phyloP scores from a whole-genome alignment of 2,113 vertebrate species.

The Melanerpes formicivorus region DNA sequence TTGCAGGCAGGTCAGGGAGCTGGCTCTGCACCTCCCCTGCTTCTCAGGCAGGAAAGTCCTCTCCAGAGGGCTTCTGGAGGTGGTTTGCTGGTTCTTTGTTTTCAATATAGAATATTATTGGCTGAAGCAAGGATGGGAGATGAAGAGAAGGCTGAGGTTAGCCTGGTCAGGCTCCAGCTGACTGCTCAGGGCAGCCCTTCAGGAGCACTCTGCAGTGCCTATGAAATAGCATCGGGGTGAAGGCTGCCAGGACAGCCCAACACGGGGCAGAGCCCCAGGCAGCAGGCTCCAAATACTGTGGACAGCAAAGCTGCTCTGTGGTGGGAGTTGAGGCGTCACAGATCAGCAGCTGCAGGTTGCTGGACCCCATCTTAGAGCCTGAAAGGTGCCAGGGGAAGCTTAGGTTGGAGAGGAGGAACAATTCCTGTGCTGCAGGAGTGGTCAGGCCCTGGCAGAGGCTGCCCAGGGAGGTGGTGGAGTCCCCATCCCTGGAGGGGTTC shows the following conservation, averaged over 20 bases:
- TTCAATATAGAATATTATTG: neutral
- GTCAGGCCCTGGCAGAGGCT: too few relatives aligned
- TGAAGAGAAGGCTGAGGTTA: neutral
- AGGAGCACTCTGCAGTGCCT: neutral
- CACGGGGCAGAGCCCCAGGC: neutral
- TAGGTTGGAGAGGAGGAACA: too few relatives aligned
- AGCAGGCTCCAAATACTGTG: neutral
- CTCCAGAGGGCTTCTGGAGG: neutral
- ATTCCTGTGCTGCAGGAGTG: too few relatives aligned
- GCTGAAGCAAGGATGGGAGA: neutral
- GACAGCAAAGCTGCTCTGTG: neutral
- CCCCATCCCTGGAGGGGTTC: too few relatives aligned
- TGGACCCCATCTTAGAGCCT: neutral
- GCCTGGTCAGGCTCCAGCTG: neutral
- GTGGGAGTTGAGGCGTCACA: neutral
- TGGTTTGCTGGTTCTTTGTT: neutral
- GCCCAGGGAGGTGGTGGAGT: too few relatives aligned
- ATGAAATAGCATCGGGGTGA: neutral
- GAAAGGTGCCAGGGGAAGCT: too few relatives aligned
- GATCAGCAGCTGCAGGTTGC: constrained; percentile 14
- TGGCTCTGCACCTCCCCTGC: neutral
- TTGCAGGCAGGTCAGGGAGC: neutral
- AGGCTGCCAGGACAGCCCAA: neutral
- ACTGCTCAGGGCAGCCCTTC: neutral
- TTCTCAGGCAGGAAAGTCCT: neutral